Evolutionary conservation across 2,113 vertebrate species (phyloP), one percentile per base, ranked within the genome.

Genomic region (Epinephelus lanceolatus): DNA sequence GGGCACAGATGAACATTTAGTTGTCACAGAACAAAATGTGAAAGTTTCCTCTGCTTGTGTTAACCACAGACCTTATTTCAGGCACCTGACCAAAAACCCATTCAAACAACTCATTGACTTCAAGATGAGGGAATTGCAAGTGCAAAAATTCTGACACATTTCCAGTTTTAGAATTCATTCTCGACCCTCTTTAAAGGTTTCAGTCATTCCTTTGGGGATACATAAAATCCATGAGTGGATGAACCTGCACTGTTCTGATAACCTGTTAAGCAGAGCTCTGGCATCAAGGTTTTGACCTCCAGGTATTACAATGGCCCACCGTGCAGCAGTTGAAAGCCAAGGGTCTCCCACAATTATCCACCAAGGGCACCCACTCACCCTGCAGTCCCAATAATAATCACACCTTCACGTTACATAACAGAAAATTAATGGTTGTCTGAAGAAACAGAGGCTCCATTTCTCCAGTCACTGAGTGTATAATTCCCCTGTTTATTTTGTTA

Each of bases 401-500:
- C 17, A 56, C 7, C 6, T 45, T 42, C 18, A 30, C 13, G 6
- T 47, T 45, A n/a, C 7, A 1, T 52, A 13, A 40, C 4, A 55
- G 9, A 33, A 69, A 65, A 37, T 3, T 0, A 66, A 51, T 5
- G 5, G 23, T 6, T 21, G 5, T 40, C 19, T 53, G 40, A 27
- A 49, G 14, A 2, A 18, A 40, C 30, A 17, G 9, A 52, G 12
- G 71, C 6, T 65, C 9, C 0, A 30, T 80, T 77, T 60, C 9
- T 76, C 61, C 73, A 52, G 78, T 88, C 61, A 71, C 61, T 71
- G 65, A 78, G 61, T 62, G 42, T 71, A 30, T 14, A 11, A 18
- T 12, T 59, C 8, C n/a, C 2, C 57, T 52, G 52, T 59, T 79
- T 14, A 30, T 70, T 62, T 63, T 67, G 18, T 23, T n/a, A 23